phyloP scores from a whole-genome alignment of 1,140 invertebrate genomes.

The Trichonephila clavata region DNA sequence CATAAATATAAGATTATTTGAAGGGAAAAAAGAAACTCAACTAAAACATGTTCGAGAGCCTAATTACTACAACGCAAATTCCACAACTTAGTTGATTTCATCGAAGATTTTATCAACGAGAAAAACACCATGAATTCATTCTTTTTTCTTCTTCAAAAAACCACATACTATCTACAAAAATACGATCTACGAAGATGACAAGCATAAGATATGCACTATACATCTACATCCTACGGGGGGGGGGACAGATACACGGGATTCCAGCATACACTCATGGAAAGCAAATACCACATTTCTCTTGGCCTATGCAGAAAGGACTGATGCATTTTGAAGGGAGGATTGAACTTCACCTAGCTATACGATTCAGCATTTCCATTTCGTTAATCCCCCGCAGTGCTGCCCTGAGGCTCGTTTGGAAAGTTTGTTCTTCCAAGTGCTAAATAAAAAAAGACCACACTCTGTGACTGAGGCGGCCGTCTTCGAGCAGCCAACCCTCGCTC shows the following conservation, averaged over 20 bases:
- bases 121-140: neutral
- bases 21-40: too few species aligned
- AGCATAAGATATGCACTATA: neutral
- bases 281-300: neutral
- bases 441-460: constrained; percentile 47
- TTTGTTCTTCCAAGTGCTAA: constrained; percentile 47
- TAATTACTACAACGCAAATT: too few species aligned
- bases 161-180: neutral
- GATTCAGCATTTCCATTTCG: constrained; percentile 45
- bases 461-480: neutral
- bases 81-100: too few species aligned
- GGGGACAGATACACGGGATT: neutral
- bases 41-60: too few species aligned
- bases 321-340: constrained; percentile 35
- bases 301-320: neutral
- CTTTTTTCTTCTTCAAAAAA: neutral
- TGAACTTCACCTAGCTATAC: constrained; percentile 47
- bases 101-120: neutral
- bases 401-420: constrained; percentile 19
- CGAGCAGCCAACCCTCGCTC: neutral
- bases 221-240: neutral
- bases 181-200: neutral
- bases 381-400: constrained; percentile 52
- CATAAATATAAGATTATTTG: too few species aligned
- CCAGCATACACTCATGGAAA: neutral